Conservation (phyloP, 2,113 vertebrate species). For the Lampris incognitus region DNA sequence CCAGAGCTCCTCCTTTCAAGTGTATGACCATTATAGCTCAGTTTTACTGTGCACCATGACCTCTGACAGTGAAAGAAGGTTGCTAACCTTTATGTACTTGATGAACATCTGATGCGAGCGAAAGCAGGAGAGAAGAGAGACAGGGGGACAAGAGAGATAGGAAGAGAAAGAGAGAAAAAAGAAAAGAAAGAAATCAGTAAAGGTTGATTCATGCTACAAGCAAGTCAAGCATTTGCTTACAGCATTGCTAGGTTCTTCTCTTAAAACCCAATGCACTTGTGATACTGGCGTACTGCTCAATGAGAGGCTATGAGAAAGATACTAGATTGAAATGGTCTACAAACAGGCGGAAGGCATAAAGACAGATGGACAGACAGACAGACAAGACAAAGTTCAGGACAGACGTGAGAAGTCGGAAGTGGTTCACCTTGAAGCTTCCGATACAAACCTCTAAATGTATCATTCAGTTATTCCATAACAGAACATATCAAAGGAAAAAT, state of each 20-base stretch:
- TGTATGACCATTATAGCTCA: constrained; percentile 6
- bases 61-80: constrained; percentile 84
- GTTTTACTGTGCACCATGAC: constrained; percentile 66
- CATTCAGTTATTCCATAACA: constrained; percentile 23
- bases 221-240: constrained; percentile 76
- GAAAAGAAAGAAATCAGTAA: constrained; percentile 88
- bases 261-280: constrained; percentile 6
- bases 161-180: constrained; percentile 81
- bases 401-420: constrained; percentile 9
- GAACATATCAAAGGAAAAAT: constrained; percentile 28
- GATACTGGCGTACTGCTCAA: constrained; percentile 2
- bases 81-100: constrained; percentile 99
- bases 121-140: constrained; percentile 79
- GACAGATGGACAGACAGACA: constrained; percentile 15
- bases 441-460: constrained; percentile 15
- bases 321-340: constrained; percentile 16
- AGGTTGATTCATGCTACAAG: constrained; percentile 87
- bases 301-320: constrained; percentile 30
- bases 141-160: constrained; percentile 80
- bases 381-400: constrained; percentile 18
- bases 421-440: constrained; percentile 5
- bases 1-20: constrained; percentile 65
- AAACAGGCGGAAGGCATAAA: constrained; percentile 10
- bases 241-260: constrained; percentile 24
- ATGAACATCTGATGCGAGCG: constrained; percentile 99